Percentiles rank a stretch among this genome's conserved stretches.
phyloP scores from a whole-genome alignment of 2,888 invertebrate species.

The Pammene aurita region DNA sequence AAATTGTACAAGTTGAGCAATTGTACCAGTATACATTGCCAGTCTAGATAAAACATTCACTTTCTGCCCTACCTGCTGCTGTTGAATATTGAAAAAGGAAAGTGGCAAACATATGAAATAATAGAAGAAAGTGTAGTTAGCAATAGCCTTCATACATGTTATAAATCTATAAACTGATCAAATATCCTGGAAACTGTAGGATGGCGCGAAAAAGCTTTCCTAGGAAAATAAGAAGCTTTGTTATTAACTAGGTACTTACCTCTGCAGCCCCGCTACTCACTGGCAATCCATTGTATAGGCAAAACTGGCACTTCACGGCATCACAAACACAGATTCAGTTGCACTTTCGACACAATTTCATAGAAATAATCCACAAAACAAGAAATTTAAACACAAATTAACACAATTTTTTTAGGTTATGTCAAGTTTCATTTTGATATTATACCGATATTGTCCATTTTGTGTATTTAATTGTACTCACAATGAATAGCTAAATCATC shows the following conservation, averaged over 20 bases:
- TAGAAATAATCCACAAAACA: constrained; percentile 28
- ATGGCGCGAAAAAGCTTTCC: constrained; percentile 30
- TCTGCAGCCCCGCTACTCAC: constrained; percentile 17
- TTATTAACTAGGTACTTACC: constrained; percentile 41
- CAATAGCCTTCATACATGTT: background rate
- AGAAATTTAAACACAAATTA: constrained; percentile 15
- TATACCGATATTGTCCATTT: constrained; percentile 2
- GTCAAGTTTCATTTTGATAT: constrained; percentile 16
- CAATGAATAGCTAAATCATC: background rate
- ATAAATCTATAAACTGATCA: background rate
- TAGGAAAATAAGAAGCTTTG: constrained; percentile 30
- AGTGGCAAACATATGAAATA: background rate
- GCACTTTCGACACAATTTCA: constrained; percentile 21
- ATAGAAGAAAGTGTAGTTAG: background rate
- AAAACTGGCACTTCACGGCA: constrained; percentile 13
- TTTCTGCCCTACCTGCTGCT: background rate
- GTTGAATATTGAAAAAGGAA: background rate
- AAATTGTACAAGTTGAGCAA: background rate
- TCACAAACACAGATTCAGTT: constrained; percentile 11
- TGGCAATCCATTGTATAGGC: constrained; percentile 24
- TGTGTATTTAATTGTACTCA: background rate
- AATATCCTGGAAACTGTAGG: background rate
- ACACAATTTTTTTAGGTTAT: constrained; percentile 37
- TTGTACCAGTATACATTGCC: too few relatives aligned
- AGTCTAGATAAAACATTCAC: too few relatives aligned